These are phyloP conservation scores for Centruroides sculpturatus DNA, from an alignment of 1,140 invertebrate species.

Conservation along the genomic window DNA sequence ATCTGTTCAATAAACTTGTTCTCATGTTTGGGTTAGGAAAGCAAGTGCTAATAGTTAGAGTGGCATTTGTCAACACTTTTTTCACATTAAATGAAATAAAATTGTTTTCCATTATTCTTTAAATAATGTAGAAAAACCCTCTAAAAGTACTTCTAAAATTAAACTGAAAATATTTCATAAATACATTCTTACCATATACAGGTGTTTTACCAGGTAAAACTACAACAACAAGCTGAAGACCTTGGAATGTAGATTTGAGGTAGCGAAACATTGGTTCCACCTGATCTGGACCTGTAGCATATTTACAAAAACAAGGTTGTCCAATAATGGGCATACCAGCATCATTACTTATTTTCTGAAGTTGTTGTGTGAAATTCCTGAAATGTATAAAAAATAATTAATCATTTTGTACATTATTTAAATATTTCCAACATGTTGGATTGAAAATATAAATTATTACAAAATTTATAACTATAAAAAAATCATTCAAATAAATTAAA, in stretches of 20 bases:
- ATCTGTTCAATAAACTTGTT: too few species aligned
- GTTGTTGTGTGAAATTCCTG: conserved; percentile 85
- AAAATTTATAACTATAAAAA: too few species aligned
- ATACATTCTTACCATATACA: conserved; percentile 54
- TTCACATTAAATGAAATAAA: too few species aligned
- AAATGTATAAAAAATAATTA: conserved; percentile 27
- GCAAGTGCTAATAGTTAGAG: too few species aligned
- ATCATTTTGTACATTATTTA: too few species aligned
- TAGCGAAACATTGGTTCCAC: conserved; percentile 99
- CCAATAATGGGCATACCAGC: conserved; percentile 99
- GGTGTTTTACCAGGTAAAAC: conserved; percentile 98
- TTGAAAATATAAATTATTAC: too few species aligned
- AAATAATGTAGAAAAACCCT: background rate
- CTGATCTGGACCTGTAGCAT: conserved; percentile 97
- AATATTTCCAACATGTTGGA: too few species aligned
- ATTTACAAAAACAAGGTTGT: conserved; percentile 96
- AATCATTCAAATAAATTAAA: too few species aligned
- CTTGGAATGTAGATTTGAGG: conserved; percentile 87
- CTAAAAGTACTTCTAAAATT: background rate
- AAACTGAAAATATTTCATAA: background rate
- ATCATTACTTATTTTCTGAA: conserved; percentile 98
- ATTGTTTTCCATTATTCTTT: too few species aligned
- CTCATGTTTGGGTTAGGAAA: too few species aligned
- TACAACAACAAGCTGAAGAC: conserved; percentile 92
- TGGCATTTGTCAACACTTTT: too few species aligned